phyloP scores from a whole-genome alignment of 92 coral and sea anemone species.

The Porites cylindrica region DNA sequence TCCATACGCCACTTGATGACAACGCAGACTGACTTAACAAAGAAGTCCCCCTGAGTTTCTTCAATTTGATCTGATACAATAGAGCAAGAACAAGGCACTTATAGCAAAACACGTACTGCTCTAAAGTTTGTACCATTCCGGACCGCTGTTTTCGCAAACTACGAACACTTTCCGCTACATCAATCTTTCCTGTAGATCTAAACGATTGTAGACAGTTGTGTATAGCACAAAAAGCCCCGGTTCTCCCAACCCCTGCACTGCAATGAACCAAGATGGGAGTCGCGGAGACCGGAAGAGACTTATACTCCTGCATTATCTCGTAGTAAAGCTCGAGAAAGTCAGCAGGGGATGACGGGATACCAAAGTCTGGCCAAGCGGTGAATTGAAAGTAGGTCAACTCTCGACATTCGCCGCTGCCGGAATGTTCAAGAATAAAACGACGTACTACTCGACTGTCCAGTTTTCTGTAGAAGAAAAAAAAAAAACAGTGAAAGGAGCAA shows the following conservation, averaged over 20 bases:
- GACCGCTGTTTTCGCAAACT: slow-evolving; percentile 60
- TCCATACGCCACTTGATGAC: slow-evolving; percentile 38
- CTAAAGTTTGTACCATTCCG: slow-evolving; percentile 71
- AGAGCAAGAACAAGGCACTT: slow-evolving; percentile 61
- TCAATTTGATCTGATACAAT: slow-evolving; percentile 47
- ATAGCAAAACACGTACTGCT: slow-evolving; percentile 66
- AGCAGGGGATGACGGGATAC: slow-evolving; percentile 63
- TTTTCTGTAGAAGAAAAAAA: slow-evolving; percentile 37
- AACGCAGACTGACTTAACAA: slow-evolving; percentile 35
- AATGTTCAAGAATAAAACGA: slow-evolving; percentile 50
- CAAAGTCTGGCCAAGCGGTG: slow-evolving; percentile 70
- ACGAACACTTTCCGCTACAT: slow-evolving; percentile 52
- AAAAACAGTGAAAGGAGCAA: not conserved
- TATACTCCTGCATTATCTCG: slow-evolving; percentile 39
- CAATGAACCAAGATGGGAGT: slow-evolving; percentile 68
- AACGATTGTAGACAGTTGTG: slow-evolving; percentile 54
- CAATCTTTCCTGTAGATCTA: slow-evolving; percentile 50
- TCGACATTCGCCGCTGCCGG: slow-evolving; percentile 65
- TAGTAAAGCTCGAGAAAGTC: slow-evolving; percentile 61
- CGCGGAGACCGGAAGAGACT: slow-evolving; percentile 47
- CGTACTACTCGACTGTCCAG: slow-evolving; percentile 63
- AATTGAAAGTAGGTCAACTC: slow-evolving; percentile 58
- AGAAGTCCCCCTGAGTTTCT: slow-evolving; percentile 34
- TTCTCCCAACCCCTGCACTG: slow-evolving; percentile 70
- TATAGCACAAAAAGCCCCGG: slow-evolving; percentile 67